Conservation (phyloP, 2,888 invertebrate species). For the Epicampocera succincta region DNA sequence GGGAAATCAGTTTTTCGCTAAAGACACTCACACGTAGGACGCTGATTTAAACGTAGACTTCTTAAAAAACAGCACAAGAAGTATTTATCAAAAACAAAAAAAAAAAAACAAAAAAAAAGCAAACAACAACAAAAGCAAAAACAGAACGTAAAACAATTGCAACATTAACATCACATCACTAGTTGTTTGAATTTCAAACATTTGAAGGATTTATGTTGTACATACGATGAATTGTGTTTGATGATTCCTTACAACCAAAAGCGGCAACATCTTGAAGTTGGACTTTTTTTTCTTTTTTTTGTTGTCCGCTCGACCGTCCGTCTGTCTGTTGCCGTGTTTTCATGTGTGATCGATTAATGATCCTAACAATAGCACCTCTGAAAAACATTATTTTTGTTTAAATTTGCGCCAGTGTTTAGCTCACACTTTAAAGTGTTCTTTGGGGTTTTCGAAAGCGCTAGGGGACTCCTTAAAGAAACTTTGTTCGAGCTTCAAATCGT, state of each 20-base stretch:
- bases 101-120: neutral
- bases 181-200: constrained; percentile 69
- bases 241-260: constrained; percentile 68
- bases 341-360: constrained; percentile 69
- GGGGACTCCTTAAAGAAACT: constrained; percentile 30
- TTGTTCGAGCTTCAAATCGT: neutral
- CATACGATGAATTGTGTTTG: constrained; percentile 70
- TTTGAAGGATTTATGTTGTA: constrained; percentile 70
- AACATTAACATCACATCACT: constrained; percentile 63
- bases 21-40: constrained; percentile 37
- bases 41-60: constrained; percentile 11
- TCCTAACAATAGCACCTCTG: constrained; percentile 68
- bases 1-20: constrained; percentile 72
- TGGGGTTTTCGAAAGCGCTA: neutral
- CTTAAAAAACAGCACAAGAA: constrained; percentile 45
- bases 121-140: neutral
- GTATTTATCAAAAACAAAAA: neutral
- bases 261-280: constrained; percentile 66
- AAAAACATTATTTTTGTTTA: constrained; percentile 45
- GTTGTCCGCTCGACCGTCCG: neutral
- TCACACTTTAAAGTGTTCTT: neutral
- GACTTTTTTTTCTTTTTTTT: too few species aligned
- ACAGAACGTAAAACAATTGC: constrained; percentile 49
- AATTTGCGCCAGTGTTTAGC: neutral
- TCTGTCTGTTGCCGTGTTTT: constrained; percentile 7